Conservation (phyloP, 1,140 invertebrate species). For the Drosophila navojoa region DNA sequence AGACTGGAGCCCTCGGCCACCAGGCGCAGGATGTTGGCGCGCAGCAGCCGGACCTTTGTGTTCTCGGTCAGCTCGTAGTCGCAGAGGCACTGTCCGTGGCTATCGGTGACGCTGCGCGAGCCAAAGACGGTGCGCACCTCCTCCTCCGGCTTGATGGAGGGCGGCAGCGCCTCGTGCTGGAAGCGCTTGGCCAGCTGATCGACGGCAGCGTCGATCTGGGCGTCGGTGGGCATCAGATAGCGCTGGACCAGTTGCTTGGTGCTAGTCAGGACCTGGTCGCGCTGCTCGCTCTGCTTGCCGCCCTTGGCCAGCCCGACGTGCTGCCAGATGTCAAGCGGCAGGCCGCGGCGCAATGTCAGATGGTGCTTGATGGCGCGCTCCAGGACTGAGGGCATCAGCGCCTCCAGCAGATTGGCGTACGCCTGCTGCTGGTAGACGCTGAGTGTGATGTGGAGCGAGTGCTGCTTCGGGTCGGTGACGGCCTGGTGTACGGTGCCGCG, state of each 20-base stretch:
- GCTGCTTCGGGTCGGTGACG: constrained; percentile 88
- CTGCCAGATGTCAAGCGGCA: constrained; percentile 91
- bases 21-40: constrained; percentile 89
- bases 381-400: constrained; percentile 91
- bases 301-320: constrained; percentile 89
- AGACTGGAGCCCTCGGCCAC: constrained; percentile 87
- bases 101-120: constrained; percentile 88
- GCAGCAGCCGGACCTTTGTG: constrained; percentile 88
- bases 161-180: constrained; percentile 95
- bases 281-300: constrained; percentile 84
- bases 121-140: constrained; percentile 88
- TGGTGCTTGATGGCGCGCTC: constrained; percentile 89
- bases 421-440: constrained; percentile 96
- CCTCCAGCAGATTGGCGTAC: constrained; percentile 94
- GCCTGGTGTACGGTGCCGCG: constrained; percentile 97
- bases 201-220: constrained; percentile 91
- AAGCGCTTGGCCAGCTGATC: constrained; percentile 93
- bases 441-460: constrained; percentile 96
- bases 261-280: constrained; percentile 85
- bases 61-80: constrained; percentile 88
- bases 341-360: constrained; percentile 89
- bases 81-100: constrained; percentile 87
- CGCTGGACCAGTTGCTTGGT: constrained; percentile 85
- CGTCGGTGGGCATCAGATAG: constrained; percentile 78
- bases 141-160: constrained; percentile 88